Base-by-base conservation (phyloP, 1,140 invertebrate genomes). In the Ostrea denselamellosa region DNA sequence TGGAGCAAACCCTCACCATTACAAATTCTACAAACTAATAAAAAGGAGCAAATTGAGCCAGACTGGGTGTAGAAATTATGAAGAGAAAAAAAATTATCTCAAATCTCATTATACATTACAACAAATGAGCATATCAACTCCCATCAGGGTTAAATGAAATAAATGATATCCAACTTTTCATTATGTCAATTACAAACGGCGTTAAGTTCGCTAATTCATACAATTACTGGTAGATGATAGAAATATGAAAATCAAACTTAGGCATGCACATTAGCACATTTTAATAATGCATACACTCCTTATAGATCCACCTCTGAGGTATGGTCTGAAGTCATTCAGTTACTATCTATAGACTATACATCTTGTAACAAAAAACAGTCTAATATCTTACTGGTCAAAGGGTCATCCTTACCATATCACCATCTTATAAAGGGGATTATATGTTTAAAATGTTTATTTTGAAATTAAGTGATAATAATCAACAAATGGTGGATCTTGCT, bases 381-480 rank as follows among this genome's bases (percentile, higher is more conserved):
- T 25, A 77, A 25, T 14, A 25, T 9, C 68, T 25, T 77, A 77
- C 28, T 77, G 68, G 68, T 77, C 68, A 34, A 77, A 77, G 28
- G 68, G 68, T 77, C 68, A 34, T 17, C 28, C 10, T 28, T 28
- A 77, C 68, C 68, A 28, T 28, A 25, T 34, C 12, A 12, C 28
- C 68, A 77, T 14, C 25, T 77, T 25, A 34, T 77, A 77, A 77
- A 28, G 22, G 68, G 68, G 22, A 77, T 77, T 77, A 77, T 44
- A 44, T 10, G 25, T 77, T 25, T 28, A 77, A 77, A 14, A 22
- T 12, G 68, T 77, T 77, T 77, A 77, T 77, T 77, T 77, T 77
- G 68, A 77, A 77, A 77, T 77, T 34, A 25, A 77, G 68, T 77
- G 68, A 77, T 77, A 77, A 77, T 77, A 25, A 77, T 77, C 68